Evolutionary conservation across 2,888 invertebrate genomes (phyloP), one percentile per base, ranked within the genome.

Genomic region (Cloeon dipterum): DNA sequence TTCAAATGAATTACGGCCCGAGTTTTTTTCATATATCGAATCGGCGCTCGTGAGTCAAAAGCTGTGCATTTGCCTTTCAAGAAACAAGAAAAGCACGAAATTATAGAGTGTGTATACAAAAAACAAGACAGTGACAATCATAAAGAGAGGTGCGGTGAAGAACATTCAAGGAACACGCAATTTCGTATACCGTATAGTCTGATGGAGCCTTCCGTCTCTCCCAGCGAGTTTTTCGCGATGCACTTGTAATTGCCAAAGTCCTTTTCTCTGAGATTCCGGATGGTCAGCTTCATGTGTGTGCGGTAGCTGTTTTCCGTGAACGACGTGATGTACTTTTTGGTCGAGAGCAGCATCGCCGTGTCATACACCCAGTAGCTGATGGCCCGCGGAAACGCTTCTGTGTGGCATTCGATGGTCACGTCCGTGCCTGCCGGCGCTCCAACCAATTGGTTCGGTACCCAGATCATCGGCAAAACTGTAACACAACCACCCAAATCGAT

Each of bases 281-380:
- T 81, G 43, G 81, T 85, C 49, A 88, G 63, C 55, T 75, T 77
- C 85, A 88, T 86, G 59, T 82, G 77, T 20, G 83, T 76, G 55
- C 82, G 71, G 60, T 85, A 89, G 44, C 81, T 81, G 57, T 79
- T 81, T 56, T 86, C 83, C 40, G 74, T 73, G 39, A 74, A 76
- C 48, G 75, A 77, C 35, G 79, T 77, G 41, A 75, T 73, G 55
- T 85, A 85, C 54, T 86, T 88, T 56, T 79, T 81, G 40, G 82
- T 83, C 1, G 83, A 79, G 46, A 88, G 62, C 34, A 88, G 74
- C 82, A 89, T 86, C 42, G 79, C 74, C 50, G 78, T 77, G 53
- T 83, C 81, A 57, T 81, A 81, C 42, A 82, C 81, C 86, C 86
- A 88, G 59, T 86, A 88, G 53, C 79, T 85, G 60, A 86, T 86